These are phyloP conservation scores for Xenentodon cancila DNA, from an alignment of 2,797 vertebrate species.

Conservation along the genomic window DNA sequence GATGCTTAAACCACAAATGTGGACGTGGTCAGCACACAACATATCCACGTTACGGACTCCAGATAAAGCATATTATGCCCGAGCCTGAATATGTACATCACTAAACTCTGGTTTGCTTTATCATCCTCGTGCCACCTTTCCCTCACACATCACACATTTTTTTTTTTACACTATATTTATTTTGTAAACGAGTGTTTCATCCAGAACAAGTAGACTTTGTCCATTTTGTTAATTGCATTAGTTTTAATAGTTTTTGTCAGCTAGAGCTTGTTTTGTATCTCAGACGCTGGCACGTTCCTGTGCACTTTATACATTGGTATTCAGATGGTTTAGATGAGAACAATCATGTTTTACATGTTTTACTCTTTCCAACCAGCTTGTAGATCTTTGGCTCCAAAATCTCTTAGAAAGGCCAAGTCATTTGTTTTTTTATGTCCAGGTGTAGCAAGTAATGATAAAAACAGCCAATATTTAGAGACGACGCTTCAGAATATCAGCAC, in stretches of 20 bases:
- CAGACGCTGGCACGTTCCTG: not conserved
- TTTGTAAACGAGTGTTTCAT: too few species aligned
- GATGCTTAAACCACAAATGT: not conserved
- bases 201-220: too few species aligned
- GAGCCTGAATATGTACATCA: not conserved
- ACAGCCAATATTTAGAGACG: not conserved
- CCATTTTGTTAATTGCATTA: too few species aligned
- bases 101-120: not conserved
- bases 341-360: not conserved
- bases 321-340: not conserved
- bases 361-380: too few species aligned
- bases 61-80: constrained; percentile 1
- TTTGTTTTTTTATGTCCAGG: not conserved
- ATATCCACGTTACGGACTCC: constrained; percentile 11
- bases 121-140: not conserved
- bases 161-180: too few species aligned
- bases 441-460: not conserved
- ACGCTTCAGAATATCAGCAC: too few species aligned
- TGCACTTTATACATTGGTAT: not conserved
- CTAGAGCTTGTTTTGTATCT: not conserved
- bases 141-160: too few species aligned
- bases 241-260: too few species aligned
- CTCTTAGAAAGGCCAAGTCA: too few species aligned
- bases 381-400: too few species aligned
- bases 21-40: not conserved